A percentile compares a stretch with the other conserved stretches of the same genome.
Conservation (phyloP, 2,113 vertebrate genomes). For the Dinomys branickii region DNA sequence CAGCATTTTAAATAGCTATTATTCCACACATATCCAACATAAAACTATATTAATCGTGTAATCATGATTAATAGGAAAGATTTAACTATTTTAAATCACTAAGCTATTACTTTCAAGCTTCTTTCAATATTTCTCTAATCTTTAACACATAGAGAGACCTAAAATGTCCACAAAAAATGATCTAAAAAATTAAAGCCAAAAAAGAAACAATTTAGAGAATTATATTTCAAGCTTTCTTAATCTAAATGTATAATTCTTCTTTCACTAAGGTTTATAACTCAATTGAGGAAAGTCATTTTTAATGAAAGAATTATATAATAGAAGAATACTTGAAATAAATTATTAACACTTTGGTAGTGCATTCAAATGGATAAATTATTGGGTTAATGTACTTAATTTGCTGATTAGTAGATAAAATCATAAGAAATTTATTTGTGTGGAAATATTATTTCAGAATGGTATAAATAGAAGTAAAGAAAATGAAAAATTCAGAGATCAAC, state of each 20-base stretch:
- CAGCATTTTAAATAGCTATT: neutral
- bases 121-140: neutral
- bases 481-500: neutral
- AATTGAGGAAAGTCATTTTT: constrained; percentile 29
- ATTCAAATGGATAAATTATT: constrained; percentile 64
- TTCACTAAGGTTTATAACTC: constrained; percentile 56
- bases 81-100: neutral
- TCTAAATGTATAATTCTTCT: constrained; percentile 17
- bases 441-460: neutral
- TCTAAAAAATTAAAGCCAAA: neutral
- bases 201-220: constrained; percentile 25
- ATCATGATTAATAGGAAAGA: neutral
- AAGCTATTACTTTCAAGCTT: neutral
- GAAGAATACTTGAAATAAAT: constrained; percentile 25
- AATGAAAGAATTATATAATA: constrained; percentile 41
- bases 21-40: neutral
- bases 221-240: constrained; percentile 15
- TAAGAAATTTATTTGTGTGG: constrained; percentile 27
- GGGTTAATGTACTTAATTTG: constrained; percentile 30
- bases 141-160: neutral
- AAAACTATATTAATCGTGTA: neutral
- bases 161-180: neutral
- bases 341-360: constrained; percentile 54
- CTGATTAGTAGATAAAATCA: constrained; percentile 27
- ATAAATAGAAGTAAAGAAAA: neutral